These are phyloP conservation scores for Eclectus roratus DNA, from an alignment of 2,113 vertebrate genomes.

Conservation along the genomic window DNA sequence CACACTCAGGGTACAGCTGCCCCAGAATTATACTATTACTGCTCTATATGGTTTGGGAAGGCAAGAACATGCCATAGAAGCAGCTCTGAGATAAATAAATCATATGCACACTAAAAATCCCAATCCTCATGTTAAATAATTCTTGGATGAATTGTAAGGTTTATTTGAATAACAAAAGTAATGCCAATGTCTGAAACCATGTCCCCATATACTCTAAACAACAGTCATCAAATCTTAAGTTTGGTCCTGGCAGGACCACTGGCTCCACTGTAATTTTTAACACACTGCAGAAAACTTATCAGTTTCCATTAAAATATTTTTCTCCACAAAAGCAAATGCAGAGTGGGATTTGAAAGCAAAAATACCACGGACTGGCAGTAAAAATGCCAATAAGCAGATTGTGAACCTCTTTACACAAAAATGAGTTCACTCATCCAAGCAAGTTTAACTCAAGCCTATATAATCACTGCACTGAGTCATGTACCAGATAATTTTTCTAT, in stretches of 20 bases:
- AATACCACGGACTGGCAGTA: neutral
- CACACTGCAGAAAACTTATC: neutral
- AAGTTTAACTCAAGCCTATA: neutral
- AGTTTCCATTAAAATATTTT: neutral
- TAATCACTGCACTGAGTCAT: neutral
- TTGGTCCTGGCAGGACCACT: neutral
- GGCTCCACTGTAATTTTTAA: neutral
- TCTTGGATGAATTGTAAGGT: neutral
- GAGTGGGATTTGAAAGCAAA: neutral
- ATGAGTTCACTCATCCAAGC: neutral
- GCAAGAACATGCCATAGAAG: neutral
- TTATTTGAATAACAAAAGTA: neutral
- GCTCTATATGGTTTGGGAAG: neutral
- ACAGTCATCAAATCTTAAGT: neutral
- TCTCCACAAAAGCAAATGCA: neutral
- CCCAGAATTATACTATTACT: neutral
- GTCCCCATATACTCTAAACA: neutral
- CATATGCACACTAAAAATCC: neutral
- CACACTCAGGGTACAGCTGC: neutral
- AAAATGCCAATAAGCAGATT: neutral
- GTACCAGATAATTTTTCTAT: neutral
- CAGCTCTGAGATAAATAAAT: neutral
- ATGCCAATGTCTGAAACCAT: neutral
- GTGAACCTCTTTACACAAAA: neutral
- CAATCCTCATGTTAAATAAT: neutral